Evolutionary conservation across 92 coral and sea anemone genomes (phyloP).

Genomic region (Montipora capitata): DNA sequence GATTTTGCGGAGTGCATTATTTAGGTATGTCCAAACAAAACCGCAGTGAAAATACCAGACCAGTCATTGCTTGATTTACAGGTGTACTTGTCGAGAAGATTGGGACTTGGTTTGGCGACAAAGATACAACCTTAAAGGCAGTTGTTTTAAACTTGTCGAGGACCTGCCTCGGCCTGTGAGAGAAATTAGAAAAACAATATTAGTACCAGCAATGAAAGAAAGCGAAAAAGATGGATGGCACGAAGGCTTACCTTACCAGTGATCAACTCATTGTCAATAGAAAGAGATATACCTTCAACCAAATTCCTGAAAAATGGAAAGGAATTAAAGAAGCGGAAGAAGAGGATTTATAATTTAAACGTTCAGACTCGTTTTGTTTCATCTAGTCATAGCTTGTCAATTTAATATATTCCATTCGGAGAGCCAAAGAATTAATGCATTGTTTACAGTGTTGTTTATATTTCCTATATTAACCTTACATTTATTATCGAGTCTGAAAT

Average conservation of each 20-base stretch:
- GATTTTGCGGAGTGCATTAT: slow-evolving; percentile 7
- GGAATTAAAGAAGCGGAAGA: neutral
- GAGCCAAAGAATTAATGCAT: neutral
- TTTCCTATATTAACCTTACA: neutral
- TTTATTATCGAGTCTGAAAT: neutral
- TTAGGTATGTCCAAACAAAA: slow-evolving; percentile 9
- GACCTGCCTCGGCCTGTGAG: slow-evolving; percentile 1
- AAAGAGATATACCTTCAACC: neutral
- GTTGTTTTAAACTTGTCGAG: slow-evolving; percentile 12
- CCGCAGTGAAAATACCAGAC: slow-evolving; percentile 3
- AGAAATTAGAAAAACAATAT: neutral
- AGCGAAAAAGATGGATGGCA: slow-evolving; percentile 3
- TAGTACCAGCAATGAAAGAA: slow-evolving; percentile 21
- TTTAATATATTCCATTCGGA: neutral
- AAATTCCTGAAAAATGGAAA: slow-evolving; percentile 3
- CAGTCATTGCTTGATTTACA: neutral
- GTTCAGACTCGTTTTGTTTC: neutral
- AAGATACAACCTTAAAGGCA: slow-evolving; percentile 54
- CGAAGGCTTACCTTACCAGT: neutral
- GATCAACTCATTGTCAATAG: slow-evolving; percentile 4
- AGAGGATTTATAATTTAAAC: neutral
- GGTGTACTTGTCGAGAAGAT: slow-evolving; percentile 33
- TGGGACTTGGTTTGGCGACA: slow-evolving; percentile 54
- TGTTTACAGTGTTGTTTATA: neutral
- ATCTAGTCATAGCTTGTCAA: neutral